These are phyloP conservation scores for Dicaeum eximium DNA, from an alignment of 2,113 vertebrate species.

Conservation along the genomic window DNA sequence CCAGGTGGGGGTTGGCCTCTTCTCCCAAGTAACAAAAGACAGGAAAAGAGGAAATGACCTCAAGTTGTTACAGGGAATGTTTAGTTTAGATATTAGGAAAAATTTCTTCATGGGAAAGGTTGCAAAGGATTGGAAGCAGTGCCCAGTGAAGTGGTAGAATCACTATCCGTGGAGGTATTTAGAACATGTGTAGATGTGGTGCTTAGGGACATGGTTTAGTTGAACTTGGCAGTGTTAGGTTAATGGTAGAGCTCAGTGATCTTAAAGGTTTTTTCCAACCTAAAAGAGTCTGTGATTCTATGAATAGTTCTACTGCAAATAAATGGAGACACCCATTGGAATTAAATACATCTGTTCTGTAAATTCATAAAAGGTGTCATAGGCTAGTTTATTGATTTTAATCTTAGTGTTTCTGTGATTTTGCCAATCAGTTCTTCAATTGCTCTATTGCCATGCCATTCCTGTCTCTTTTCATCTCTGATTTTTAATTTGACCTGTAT, in stretches of 20 bases:
- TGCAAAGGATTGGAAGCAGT: not conserved
- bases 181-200: not conserved
- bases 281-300: not conserved
- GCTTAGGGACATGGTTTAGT: not conserved
- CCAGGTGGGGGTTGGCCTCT: not conserved
- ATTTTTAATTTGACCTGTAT: not conserved
- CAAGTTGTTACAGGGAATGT: not conserved
- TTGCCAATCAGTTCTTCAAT: not conserved
- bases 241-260: not conserved
- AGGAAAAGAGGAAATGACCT: not conserved
- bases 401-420: not conserved
- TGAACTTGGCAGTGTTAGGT: not conserved
- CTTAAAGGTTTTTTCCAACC: not conserved
- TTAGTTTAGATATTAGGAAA: not conserved
- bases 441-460: not conserved
- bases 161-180: rapidly evolving
- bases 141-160: not conserved
- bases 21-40: not conserved
- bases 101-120: not conserved
- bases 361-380: not conserved
- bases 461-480: not conserved
- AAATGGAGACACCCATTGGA: not conserved
- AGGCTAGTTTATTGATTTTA: not conserved
- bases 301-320: not conserved
- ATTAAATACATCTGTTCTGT: not conserved